Percentiles rank a stretch among this genome's conserved stretches.
phyloP scores from a whole-genome alignment of 2,113 vertebrate genomes.

The Pica pica region DNA sequence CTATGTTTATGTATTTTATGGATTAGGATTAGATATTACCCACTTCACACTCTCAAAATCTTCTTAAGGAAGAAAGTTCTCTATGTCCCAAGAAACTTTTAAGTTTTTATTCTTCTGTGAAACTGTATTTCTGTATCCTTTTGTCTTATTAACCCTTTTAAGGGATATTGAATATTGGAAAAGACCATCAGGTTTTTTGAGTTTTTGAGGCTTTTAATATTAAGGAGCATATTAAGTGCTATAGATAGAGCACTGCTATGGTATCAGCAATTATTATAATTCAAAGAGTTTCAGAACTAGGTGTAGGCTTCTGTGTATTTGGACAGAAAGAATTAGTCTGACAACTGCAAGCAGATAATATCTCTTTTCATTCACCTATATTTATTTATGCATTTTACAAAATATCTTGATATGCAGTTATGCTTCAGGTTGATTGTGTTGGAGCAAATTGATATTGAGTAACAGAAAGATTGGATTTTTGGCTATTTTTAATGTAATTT shows the following conservation, averaged over 20 bases:
- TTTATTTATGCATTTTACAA: background rate
- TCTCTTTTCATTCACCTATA: background rate
- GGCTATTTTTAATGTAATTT: background rate
- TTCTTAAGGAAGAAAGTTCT: background rate
- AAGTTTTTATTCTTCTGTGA: background rate
- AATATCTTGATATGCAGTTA: background rate
- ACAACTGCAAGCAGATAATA: background rate
- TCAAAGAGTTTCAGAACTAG: background rate
- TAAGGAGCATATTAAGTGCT: background rate
- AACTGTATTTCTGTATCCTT: background rate
- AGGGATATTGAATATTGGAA: background rate
- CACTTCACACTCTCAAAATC: background rate
- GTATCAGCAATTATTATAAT: background rate
- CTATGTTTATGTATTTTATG: background rate
- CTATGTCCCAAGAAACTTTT: background rate
- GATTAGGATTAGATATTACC: background rate
- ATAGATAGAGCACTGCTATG: background rate
- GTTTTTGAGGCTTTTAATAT: background rate
- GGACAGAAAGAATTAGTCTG: background rate
- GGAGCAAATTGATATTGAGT: background rate
- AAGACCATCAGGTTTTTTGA: background rate
- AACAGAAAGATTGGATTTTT: background rate
- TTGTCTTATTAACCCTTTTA: background rate
- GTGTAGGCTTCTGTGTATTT: background rate
- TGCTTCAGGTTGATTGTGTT: background rate